Evolutionary conservation across 2,797 vertebrate species (phyloP).

Genomic region (Rousettus madagascariensis): DNA sequence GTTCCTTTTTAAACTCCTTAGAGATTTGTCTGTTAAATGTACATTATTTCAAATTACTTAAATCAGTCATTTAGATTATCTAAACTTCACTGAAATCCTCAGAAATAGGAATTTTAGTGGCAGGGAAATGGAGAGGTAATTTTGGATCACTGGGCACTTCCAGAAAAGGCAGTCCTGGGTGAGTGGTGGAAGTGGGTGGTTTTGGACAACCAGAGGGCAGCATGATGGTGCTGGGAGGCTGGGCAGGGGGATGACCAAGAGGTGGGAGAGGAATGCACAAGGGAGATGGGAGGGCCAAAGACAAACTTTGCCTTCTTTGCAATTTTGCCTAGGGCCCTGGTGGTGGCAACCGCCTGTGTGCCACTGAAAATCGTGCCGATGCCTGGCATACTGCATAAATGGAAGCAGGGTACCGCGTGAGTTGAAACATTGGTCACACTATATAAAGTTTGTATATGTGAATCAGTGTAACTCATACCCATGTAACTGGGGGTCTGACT

Average conservation of each 20-base stretch:
- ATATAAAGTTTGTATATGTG: slow-evolving; percentile 81
- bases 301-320: slow-evolving; percentile 81
- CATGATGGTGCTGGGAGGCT: slow-evolving; percentile 68
- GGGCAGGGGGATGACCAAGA: slow-evolving; percentile 68
- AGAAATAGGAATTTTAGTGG: slow-evolving; percentile 52
- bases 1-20: slow-evolving; percentile 41
- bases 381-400: slow-evolving; percentile 81
- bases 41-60: slow-evolving; percentile 46
- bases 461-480: slow-evolving; percentile 81
- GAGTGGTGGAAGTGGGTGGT: slow-evolving; percentile 35
- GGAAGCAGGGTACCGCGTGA: slow-evolving; percentile 81
- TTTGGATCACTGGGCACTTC: slow-evolving; percentile 47
- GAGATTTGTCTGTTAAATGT: slow-evolving; percentile 25
- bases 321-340: slow-evolving; percentile 82
- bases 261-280: slow-evolving; percentile 76
- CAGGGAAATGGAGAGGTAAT: slow-evolving; percentile 54
- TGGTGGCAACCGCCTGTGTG: slow-evolving; percentile 82
- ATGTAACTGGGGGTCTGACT: slow-evolving; percentile 78
- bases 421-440: slow-evolving; percentile 82
- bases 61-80: slow-evolving; percentile 31
- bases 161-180: slow-evolving; percentile 54
- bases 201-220: slow-evolving; percentile 62
- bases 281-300: slow-evolving; percentile 79
- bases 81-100: slow-evolving; percentile 24
- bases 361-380: slow-evolving; percentile 81